phyloP scores from a whole-genome alignment of 1,140 invertebrate species.

The Hestina assimilis region DNA sequence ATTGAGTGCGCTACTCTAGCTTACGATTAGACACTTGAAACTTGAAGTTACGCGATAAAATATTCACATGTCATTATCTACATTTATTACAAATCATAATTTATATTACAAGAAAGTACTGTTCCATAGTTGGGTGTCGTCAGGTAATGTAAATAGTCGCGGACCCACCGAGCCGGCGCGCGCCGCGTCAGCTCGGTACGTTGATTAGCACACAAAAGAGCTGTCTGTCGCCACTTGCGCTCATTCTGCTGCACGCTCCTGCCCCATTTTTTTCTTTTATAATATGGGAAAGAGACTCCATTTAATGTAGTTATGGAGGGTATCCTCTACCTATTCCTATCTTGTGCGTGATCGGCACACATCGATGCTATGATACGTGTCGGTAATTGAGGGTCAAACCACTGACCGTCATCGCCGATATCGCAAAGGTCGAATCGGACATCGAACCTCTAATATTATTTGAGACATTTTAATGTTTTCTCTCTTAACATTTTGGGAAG shows the following conservation, averaged over 20 bases:
- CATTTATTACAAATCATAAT: no score
- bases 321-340: background rate
- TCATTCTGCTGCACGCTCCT: background rate
- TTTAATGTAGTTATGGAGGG: background rate
- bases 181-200: background rate
- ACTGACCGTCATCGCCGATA: conserved; percentile 32
- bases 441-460: conserved; percentile 7
- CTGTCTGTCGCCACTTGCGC: background rate
- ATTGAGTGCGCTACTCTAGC: no score
- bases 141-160: no score
- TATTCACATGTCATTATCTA: no score
- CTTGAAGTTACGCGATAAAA: no score
- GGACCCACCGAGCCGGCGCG: background rate
- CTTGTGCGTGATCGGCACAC: conserved; percentile 33
- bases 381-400: conserved; percentile 36
- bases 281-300: background rate
- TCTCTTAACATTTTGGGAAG: background rate
- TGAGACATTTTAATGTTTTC: background rate
- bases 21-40: no score
- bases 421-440: conserved; percentile 48
- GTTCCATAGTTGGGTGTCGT: no score
- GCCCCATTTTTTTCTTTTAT: conserved; percentile 6
- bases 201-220: conserved; percentile 9
- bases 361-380: conserved; percentile 29
- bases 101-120: no score